Evolutionary conservation across 1,140 invertebrate genomes (phyloP), one percentile per base, ranked within the genome.

Genomic region (Scaptodrosophila lebanonensis): DNA sequence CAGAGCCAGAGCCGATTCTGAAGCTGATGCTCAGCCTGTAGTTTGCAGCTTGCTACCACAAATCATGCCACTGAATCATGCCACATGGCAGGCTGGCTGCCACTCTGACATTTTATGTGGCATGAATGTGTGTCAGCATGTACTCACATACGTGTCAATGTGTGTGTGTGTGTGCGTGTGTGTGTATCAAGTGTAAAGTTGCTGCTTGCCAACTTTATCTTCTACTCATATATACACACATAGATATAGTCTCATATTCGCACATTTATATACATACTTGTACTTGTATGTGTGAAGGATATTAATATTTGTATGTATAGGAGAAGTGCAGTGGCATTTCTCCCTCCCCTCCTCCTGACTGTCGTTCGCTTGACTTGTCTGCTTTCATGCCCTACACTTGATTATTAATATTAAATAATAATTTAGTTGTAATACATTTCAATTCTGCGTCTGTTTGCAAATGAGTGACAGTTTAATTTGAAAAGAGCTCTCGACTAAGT

Each of bases 341-440:
- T n/a, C n/a, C n/a, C n/a, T n/a, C n/a, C n/a, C n/a, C n/a, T n/a
- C n/a, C n/a, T n/a, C n/a, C n/a, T n/a, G n/a, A n/a, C n/a, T n/a
- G n/a, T n/a, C n/a, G n/a, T n/a, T n/a, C n/a, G n/a, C 65, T 58
- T 73, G 64, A 64, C 68, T 58, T 54, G 47, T 53, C 71, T 30
- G 47, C 56, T 35, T 22, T 16, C 38, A 35, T 29, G 20, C 39
- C 35, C 32, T 50, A 27, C 15, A 6, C 35, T 30, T 33, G 49
- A 9, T 33, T 50, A 66, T 76, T 79, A 49, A 69, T 73, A 79
- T 79, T 82, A 79, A 79, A 82, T 73, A 82, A 73, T 79, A 69
- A 79, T 79, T 82, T 68, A 73, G 56, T 65, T 69, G 73, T 77
- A 73, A 82, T 82, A 79, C 73, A 82, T 79, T 69, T 66, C 73